A percentile compares a stretch with the other conserved stretches of the same genome.
Evolutionary conservation across 2,888 invertebrate genomes (phyloP).

Genomic region (Panzeria rudis): DNA sequence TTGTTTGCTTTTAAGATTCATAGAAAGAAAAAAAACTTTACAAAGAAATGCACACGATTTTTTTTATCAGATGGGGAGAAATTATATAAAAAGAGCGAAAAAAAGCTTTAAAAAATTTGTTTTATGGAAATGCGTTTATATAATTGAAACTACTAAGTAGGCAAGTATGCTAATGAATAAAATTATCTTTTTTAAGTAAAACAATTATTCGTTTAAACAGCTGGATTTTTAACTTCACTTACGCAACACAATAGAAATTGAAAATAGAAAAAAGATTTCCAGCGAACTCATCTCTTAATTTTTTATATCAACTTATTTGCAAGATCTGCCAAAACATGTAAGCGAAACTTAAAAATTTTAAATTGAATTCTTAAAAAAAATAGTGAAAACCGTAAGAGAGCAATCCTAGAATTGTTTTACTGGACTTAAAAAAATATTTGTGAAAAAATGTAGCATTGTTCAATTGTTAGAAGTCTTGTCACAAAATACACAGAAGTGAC

Average conservation of each 20-base stretch:
- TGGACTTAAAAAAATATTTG: too few species aligned
- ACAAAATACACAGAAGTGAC: too few species aligned
- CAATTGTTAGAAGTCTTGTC: too few species aligned
- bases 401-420: too few species aligned
- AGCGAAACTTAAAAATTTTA: neutral
- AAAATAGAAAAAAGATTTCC: neutral
- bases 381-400: neutral
- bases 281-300: neutral
- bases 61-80: conserved; percentile 3
- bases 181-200: neutral
- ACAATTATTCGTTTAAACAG: neutral
- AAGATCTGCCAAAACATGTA: neutral
- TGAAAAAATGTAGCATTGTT: too few species aligned
- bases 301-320: neutral
- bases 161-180: neutral
- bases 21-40: conserved; percentile 23
- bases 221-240: neutral
- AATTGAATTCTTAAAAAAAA: neutral
- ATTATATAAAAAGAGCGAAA: conserved; percentile 6
- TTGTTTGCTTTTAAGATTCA: neutral
- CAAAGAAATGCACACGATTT: neutral
- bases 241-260: neutral
- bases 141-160: conserved; percentile 22
- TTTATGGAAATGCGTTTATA: conserved; percentile 46
- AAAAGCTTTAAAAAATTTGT: conserved; percentile 4